A percentile compares a stretch with the other conserved stretches of the same genome.
Evolutionary conservation across 1,140 invertebrate species (phyloP).

Genomic region (Chionoecetes opilio): DNA sequence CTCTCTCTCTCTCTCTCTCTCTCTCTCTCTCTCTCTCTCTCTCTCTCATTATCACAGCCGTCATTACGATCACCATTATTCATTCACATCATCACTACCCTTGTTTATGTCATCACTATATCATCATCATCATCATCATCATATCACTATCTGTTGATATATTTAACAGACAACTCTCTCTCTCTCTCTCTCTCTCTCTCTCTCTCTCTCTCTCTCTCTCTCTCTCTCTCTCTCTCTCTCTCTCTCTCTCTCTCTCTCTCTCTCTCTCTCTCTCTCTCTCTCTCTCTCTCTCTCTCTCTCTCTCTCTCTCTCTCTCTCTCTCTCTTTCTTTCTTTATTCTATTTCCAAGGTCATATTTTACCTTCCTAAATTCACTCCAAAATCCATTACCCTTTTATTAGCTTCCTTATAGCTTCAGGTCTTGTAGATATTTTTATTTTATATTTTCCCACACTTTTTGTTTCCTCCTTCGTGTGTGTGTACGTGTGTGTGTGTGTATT

Average conservation of each 20-base stretch:
- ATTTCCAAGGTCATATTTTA: background rate
- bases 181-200: background rate
- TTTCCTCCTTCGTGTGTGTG: no score
- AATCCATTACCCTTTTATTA: no score
- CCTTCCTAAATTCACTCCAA: no score
- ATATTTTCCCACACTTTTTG: background rate
- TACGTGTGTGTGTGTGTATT: no score
- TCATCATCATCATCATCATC: background rate
- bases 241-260: constrained; percentile 22
- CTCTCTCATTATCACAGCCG: constrained; percentile 35
- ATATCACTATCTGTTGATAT: background rate
- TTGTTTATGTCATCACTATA: background rate
- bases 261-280: background rate
- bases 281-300: background rate
- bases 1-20: constrained; percentile 61
- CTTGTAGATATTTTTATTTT: no score
- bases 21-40: constrained; percentile 62
- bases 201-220: background rate
- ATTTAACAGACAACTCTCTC: background rate
- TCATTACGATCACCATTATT: background rate
- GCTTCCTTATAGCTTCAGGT: background rate
- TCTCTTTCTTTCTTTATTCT: background rate
- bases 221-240: constrained; percentile 20
- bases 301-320: background rate
- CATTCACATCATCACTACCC: background rate